Conservation (phyloP, 2,888 invertebrate species). For the Hemicrepidius hirtus region DNA sequence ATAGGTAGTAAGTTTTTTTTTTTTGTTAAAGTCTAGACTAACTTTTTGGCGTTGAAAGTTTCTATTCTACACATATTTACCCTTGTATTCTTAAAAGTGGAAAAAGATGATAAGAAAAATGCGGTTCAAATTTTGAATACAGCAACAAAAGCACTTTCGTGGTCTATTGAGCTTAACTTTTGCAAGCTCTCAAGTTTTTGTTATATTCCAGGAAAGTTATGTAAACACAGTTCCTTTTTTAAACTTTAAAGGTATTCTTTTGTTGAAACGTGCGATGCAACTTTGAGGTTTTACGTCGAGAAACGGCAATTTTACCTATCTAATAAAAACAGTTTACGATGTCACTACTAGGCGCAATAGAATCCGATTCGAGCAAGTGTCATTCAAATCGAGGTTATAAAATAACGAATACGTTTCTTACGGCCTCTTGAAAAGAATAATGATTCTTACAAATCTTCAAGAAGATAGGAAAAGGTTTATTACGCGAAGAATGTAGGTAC, state of each 20-base stretch:
- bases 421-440: constrained; percentile 19
- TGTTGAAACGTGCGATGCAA: constrained; percentile 1
- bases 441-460: not conserved
- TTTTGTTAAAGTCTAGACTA: no score
- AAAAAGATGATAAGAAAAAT: no score
- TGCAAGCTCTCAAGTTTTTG: constrained; percentile 1
- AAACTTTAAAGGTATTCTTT: constrained; percentile 5
- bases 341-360: constrained; percentile 19
- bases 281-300: constrained; percentile 9
- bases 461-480: constrained; percentile 11
- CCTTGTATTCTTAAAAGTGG: no score
- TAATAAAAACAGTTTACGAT: constrained; percentile 26
- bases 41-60: no score
- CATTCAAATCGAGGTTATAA: constrained; percentile 20
- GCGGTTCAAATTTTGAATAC: no score
- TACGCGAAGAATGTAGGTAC: constrained; percentile 16
- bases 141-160: constrained; percentile 1
- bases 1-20: no score
- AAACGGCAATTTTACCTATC: constrained; percentile 26
- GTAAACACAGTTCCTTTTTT: constrained; percentile 9
- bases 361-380: constrained; percentile 23
- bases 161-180: not conserved
- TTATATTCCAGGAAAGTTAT: not conserved
- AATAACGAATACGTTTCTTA: constrained; percentile 21
- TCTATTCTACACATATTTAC: no score